Percentiles rank a stretch among this genome's conserved stretches.
Conservation (phyloP, 2,888 invertebrate genomes). For the Rhagium mordax region DNA sequence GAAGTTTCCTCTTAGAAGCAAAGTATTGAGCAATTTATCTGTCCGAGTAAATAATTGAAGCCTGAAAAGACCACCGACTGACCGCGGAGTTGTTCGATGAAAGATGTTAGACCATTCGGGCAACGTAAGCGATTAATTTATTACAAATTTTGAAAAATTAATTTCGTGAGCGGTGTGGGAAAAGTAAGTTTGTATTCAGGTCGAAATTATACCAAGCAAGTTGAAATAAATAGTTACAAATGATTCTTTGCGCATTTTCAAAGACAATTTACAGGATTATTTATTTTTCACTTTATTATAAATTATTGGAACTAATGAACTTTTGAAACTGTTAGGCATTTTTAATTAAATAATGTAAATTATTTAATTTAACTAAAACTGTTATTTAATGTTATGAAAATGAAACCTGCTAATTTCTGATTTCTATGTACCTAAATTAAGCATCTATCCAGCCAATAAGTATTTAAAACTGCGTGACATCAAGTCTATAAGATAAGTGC, state of each 20-base stretch:
- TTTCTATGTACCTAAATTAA: no score
- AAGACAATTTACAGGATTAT: no score
- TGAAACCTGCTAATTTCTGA: no score
- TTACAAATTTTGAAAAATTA: neutral
- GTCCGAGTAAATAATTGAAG: conserved; percentile 47
- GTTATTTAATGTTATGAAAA: no score
- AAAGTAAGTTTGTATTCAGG: neutral
- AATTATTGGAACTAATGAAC: no score
- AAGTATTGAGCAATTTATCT: conserved; percentile 49
- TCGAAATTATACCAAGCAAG: neutral
- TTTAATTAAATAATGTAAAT: no score
- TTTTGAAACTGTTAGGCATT: no score
- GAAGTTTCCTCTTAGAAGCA: conserved; percentile 43
- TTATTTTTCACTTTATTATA: no score
- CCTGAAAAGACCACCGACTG: neutral
- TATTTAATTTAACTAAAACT: no score
- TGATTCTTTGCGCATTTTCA: neutral
- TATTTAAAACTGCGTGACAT: no score
- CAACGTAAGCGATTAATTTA: neutral
- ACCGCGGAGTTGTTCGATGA: neutral
- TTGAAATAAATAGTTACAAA: neutral
- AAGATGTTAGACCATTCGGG: neutral
- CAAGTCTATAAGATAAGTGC: no score
- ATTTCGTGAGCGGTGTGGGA: neutral
- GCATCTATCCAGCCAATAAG: no score